Base-by-base conservation (phyloP, 2,888 invertebrate genomes). In the Seira ritae region DNA sequence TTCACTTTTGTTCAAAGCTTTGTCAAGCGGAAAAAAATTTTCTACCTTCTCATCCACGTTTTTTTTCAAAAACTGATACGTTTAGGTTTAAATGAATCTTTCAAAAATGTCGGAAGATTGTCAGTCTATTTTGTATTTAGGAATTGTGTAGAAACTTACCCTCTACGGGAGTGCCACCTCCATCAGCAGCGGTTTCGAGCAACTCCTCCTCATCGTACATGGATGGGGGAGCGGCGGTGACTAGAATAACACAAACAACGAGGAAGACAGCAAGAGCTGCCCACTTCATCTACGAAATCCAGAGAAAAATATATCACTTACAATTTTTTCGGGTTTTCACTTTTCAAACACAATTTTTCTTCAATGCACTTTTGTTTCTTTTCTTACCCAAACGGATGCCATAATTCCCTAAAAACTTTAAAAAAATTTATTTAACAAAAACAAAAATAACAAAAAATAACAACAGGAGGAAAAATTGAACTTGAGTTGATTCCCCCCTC, bases 81-180 rank as follows among this genome's bases (percentile, higher is more conserved):
- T n/a, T n/a, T n/a, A n/a, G n/a, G n/a, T n/a, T n/a, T n/a, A n/a
- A n/a, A n/a, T n/a, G n/a, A n/a, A n/a, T n/a, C n/a, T n/a, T n/a
- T n/a, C n/a, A n/a, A n/a, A n/a, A n/a, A n/a, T n/a, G n/a, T n/a
- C n/a, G n/a, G n/a, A n/a, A n/a, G n/a, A n/a, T n/a, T n/a, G n/a
- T n/a, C n/a, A n/a, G n/a, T n/a, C n/a, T n/a, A n/a, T n/a, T n/a
- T n/a, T n/a, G n/a, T n/a, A n/a, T n/a, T n/a, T n/a, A n/a, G n/a
- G n/a, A n/a, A n/a, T n/a, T n/a, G n/a, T n/a, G n/a, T 19, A 1
- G 23, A n/a, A 70, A 68, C 84, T 85, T 82, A 87, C 87, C 84
- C 71, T 87, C 87, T 60, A 79, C 87, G 15, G 85, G 81, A 42
- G 72, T 75, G 79, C 83, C 85, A 50, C 85, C 80, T 70, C 85